These are phyloP conservation scores for Hirudinaria manillensis DNA, from an alignment of 2,888 invertebrate species.

Conservation along the genomic window DNA sequence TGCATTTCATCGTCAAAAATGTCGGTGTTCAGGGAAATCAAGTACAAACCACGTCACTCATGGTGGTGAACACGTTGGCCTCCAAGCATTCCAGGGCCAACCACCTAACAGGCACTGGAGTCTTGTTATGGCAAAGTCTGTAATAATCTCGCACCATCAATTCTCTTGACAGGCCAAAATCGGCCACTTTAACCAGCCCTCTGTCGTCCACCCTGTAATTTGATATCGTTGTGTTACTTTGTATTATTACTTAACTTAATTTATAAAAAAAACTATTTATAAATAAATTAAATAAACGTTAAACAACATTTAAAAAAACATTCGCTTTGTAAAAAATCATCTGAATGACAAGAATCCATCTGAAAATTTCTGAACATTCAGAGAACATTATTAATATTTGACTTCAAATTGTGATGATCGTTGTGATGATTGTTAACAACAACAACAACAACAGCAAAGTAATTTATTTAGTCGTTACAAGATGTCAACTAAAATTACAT, in stretches of 20 bases:
- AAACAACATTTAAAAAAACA: no score
- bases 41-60: conserved; percentile 54
- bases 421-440: neutral
- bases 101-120: conserved; percentile 55
- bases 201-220: conserved; percentile 38
- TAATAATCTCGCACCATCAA: conserved; percentile 56
- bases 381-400: no score
- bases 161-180: conserved; percentile 59
- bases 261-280: neutral
- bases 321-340: no score
- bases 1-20: no score
- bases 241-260: neutral
- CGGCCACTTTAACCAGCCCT: conserved; percentile 55
- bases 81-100: conserved; percentile 56
- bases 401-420: neutral
- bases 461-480: neutral
- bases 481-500: conserved; percentile 50
- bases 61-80: conserved; percentile 47
- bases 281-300: no score
- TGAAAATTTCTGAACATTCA: no score
- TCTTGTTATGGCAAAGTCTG: conserved; percentile 49
- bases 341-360: no score
- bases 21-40: no score
- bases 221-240: neutral
- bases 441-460: neutral